Conservation (phyloP, 2,113 vertebrate species). For the Hyperoodon ampullatus region DNA sequence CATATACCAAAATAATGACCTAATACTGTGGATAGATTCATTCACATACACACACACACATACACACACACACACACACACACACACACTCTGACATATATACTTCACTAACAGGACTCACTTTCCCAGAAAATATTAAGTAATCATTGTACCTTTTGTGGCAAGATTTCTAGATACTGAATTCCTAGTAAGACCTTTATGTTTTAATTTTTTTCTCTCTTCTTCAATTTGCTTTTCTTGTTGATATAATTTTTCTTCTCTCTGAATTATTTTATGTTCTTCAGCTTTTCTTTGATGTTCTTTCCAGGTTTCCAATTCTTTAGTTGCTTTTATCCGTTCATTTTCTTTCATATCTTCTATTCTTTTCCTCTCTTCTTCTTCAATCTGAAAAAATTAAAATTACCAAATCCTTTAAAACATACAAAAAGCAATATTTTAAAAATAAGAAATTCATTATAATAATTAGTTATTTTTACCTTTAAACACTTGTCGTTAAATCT, state of each 20-base stretch:
- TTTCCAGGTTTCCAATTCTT: conserved; percentile 91
- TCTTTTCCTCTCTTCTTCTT: conserved; percentile 89
- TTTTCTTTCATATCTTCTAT: conserved; percentile 92
- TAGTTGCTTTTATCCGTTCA: conserved; percentile 86
- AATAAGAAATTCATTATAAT: not conserved
- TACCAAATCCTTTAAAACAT: conserved; percentile 3
- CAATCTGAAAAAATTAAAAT: conserved; percentile 88
- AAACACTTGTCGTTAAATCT: not conserved
- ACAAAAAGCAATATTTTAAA: conserved; percentile 6
- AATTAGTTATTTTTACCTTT: not conserved
- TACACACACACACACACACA: not conserved
- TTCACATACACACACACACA: not conserved
- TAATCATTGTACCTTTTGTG: conserved; percentile 76
- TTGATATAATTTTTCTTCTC: not conserved
- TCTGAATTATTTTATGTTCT: conserved; percentile 71
- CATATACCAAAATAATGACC: not conserved
- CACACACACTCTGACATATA: not conserved
- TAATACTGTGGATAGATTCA: not conserved
- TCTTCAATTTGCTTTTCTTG: conserved; percentile 66
- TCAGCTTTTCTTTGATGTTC: conserved; percentile 80
- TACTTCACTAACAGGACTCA: not conserved
- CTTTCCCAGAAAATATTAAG: not conserved
- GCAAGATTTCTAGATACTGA: conserved; percentile 40
- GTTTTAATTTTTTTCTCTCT: conserved; percentile 60
- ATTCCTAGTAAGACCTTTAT: conserved; percentile 40